Percentiles rank a stretch among this genome's conserved stretches.
phyloP scores from a whole-genome alignment of 2,888 invertebrate species.

The Lycia hirtaria region DNA sequence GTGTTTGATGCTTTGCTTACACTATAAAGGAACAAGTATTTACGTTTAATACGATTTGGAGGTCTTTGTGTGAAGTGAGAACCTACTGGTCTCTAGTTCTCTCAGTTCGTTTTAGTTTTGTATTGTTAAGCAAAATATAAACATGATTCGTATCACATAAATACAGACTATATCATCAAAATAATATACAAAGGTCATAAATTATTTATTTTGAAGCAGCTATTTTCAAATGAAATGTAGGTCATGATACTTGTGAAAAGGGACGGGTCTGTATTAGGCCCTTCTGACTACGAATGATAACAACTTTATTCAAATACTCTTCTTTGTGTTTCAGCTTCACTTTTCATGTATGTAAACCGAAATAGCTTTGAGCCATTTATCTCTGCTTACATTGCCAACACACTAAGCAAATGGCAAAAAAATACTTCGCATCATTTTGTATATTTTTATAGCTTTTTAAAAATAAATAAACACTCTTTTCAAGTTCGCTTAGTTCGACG shows the following conservation, averaged over 20 bases:
- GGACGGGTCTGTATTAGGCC: conserved; percentile 25
- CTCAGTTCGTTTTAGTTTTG: too few relatives aligned
- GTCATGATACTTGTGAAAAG: conserved; percentile 47
- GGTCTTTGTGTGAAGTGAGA: too few relatives aligned
- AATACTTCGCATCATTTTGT: background rate
- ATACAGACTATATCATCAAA: too few relatives aligned
- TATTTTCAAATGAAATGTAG: conserved; percentile 53
- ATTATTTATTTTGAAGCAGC: conserved; percentile 55
- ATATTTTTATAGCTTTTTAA: background rate
- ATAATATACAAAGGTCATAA: conserved; percentile 44
- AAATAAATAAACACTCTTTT: background rate
- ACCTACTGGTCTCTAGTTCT: too few relatives aligned
- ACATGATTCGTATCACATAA: too few relatives aligned
- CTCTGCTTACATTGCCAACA: background rate
- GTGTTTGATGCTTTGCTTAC: too few relatives aligned
- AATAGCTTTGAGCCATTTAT: conserved; percentile 14
- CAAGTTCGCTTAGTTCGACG: background rate
- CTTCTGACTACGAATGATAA: conserved; percentile 15
- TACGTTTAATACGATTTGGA: too few relatives aligned
- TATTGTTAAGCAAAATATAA: background rate
- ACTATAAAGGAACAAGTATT: too few relatives aligned
- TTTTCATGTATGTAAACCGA: conserved; percentile 14
- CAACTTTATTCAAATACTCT: conserved; percentile 31
- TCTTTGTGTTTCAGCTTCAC: conserved; percentile 23
- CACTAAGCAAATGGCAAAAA: background rate